Conservation (phyloP, 2,888 invertebrate genomes). For the Calliopum simillimum region DNA sequence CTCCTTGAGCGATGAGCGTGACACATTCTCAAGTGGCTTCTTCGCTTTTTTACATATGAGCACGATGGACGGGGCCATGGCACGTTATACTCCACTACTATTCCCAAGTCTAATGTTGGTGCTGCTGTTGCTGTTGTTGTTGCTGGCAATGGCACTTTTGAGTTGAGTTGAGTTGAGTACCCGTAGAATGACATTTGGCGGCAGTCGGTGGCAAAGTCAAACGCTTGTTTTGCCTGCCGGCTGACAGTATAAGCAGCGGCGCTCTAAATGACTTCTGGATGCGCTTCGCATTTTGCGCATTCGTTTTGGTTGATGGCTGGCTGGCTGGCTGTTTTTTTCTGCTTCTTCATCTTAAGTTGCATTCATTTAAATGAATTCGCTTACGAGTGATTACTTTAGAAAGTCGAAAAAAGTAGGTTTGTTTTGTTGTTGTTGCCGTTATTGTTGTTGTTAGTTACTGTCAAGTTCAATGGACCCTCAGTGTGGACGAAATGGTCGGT, state of each 20-base stretch:
- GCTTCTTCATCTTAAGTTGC: slow-evolving; percentile 13
- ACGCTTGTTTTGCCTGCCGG: background rate
- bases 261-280: slow-evolving; percentile 23
- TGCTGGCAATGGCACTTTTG: background rate
- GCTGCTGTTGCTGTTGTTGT: no score
- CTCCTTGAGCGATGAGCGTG: slow-evolving; percentile 25
- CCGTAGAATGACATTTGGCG: slow-evolving; percentile 10
- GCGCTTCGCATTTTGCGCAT: background rate
- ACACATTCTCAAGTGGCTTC: slow-evolving; percentile 35
- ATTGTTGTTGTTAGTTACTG: slow-evolving; percentile 27
- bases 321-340: slow-evolving; percentile 28
- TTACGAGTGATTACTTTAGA: slow-evolving; percentile 20
- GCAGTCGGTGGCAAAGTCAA: slow-evolving; percentile 14
- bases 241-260: slow-evolving; percentile 10
- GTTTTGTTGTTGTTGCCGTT: slow-evolving; percentile 35
- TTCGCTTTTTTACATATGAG: slow-evolving; percentile 28
- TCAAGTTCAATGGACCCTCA: slow-evolving; percentile 36
- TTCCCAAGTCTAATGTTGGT: background rate
- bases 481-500: background rate
- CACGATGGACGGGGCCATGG: no score
- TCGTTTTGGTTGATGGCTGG: background rate
- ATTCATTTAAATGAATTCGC: slow-evolving; percentile 31
- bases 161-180: no score
- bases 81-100: slow-evolving; percentile 1
- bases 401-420: slow-evolving; percentile 25